Percentiles rank a stretch among this genome's conserved stretches.
These are phyloP conservation scores for Papio anubis DNA, from an alignment of 2,113 vertebrate genomes.

Conservation along the genomic window DNA sequence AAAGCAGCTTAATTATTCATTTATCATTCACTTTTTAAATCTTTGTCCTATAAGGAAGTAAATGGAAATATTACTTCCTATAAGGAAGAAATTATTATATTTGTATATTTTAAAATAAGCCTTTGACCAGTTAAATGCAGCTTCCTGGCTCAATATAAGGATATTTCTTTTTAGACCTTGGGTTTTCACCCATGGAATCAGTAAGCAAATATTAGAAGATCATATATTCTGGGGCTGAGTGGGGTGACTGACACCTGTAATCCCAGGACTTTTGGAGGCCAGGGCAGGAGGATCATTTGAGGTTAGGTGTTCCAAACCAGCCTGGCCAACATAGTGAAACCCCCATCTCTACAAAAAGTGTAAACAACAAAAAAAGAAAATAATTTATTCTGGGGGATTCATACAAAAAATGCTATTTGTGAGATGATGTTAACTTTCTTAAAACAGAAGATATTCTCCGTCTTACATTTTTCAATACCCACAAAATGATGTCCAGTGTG, in stretches of 20 bases:
- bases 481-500: background rate
- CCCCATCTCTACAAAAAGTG: too few species aligned
- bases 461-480: background rate
- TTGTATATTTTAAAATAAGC: background rate
- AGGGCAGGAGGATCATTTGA: too few species aligned
- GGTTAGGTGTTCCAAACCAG: too few species aligned
- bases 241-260: background rate
- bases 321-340: too few species aligned
- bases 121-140: background rate
- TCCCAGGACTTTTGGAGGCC: too few species aligned
- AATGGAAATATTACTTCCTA: background rate
- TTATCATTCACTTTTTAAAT: slow-evolving; percentile 8
- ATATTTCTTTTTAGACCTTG: background rate
- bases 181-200: background rate
- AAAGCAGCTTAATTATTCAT: background rate
- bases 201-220: slow-evolving; percentile 26
- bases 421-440: background rate
- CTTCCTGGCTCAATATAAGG: background rate
- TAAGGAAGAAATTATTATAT: background rate
- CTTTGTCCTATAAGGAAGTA: background rate
- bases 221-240: background rate
- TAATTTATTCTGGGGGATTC: background rate
- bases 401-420: background rate
- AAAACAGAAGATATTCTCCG: background rate
- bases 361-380: background rate